Evolutionary conservation across 2,888 invertebrate species (phyloP).

Genomic region (Gastrophysa polygoni): DNA sequence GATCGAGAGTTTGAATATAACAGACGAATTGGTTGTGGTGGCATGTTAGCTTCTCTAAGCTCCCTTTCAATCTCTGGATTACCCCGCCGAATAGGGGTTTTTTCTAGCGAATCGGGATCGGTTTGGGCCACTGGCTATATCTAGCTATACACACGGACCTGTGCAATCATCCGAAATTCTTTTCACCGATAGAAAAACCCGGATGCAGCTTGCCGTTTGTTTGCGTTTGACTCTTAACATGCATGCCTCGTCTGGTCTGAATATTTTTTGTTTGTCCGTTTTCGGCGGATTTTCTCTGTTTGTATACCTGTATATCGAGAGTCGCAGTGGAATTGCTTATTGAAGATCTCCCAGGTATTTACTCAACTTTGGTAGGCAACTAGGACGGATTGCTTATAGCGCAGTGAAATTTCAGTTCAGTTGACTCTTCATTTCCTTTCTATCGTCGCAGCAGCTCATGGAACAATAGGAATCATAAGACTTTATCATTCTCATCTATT

Average conservation of each 20-base stretch:
- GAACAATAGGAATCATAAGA: too few species aligned
- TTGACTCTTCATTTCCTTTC: too few species aligned
- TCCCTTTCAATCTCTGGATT: too few species aligned
- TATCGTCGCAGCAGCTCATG: too few species aligned
- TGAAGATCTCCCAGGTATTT: conserved; percentile 39
- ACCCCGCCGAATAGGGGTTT: too few species aligned
- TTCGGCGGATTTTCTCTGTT: conserved; percentile 31
- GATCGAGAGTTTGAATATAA: too few species aligned
- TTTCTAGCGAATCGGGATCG: too few species aligned
- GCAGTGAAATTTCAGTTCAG: neutral
- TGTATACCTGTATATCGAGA: conserved; percentile 14
- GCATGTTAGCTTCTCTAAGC: too few species aligned
- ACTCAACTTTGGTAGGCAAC: conserved; percentile 11
- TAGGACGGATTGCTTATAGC: neutral
- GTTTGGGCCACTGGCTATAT: neutral
- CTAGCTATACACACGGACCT: neutral
- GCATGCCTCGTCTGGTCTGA: conserved; percentile 18
- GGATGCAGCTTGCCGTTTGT: conserved; percentile 10
- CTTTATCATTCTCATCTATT: too few species aligned
- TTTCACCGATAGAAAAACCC: neutral
- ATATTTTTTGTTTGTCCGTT: conserved; percentile 39
- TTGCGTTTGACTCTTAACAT: conserved; percentile 10
- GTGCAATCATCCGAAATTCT: conserved; percentile 14
- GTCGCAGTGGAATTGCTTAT: conserved; percentile 28
- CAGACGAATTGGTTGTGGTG: too few species aligned